Base-by-base conservation (phyloP, 2,888 invertebrate species). In the Flexamia atlantica region DNA sequence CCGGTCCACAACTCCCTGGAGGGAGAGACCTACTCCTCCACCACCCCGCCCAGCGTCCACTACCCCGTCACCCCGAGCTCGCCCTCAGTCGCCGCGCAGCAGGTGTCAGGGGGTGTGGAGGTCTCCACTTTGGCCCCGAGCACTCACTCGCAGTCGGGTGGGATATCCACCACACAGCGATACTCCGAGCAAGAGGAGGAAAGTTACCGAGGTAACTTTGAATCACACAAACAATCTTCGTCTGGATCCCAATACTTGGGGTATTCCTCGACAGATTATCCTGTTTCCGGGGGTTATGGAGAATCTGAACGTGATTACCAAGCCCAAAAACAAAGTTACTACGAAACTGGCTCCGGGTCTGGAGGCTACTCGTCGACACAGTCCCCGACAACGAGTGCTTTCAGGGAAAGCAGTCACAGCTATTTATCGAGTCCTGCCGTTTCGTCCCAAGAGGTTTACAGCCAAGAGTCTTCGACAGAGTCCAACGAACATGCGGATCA, bases 1-100 rank as follows among this genome's bases (percentile, higher is more conserved):
- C 79, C 79, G 9, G 79, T 79, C n/a, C 79, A 50, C 79, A 79
- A 79, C 36, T 79, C 79, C 10, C 25, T 79, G 36, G 79, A 79
- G 46, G 53, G n/a, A n/a, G 79, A 79, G 57, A 32, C 79, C 0
- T 79, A 79, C 57, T 79, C 57, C 0, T 28, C 76, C n/a, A 53
- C 79, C 7, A 76, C 50, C 3, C 79, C 79, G n/a, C 36, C 79
- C 2, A 79, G 25, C 14, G 25, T 57, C 2, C 79, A 57, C 1
- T 28, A 28, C 28, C 17, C 32, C 3, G 57, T 36, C n/a, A 32
- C 57, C 25, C 79, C 79, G 36, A 32, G 28, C 32, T 32, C 57
- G 4, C 57, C 79, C 4, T 30, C 57, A 9, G 79, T 57, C 0
- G 5, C 14, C 20, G 5, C 1, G 7, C 30, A 50, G 10, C 57